Evolutionary conservation across 2,888 invertebrate species (phyloP), one percentile per base, ranked within the genome.

Genomic region (Ectemnius cavifrons): DNA sequence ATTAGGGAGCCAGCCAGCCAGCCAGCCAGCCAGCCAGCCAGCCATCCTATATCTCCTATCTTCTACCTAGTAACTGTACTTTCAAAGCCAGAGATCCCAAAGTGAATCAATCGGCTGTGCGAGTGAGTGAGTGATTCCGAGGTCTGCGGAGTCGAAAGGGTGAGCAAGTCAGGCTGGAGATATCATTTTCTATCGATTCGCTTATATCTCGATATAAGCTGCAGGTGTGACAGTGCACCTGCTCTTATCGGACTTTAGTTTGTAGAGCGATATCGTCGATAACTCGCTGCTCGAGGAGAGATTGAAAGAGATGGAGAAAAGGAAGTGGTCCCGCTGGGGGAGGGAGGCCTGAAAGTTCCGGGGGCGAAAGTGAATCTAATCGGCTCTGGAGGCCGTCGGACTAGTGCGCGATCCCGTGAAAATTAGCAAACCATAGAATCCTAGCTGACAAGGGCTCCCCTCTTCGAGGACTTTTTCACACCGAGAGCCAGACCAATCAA

Each of bases 391-490:
- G 87, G 47, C 37, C 52, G 84, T 84, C 81, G 85, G 78, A 83
- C 80, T 81, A 81, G 80, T 76, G 83, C 78, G 85, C 79, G 85
- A 85, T 85, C 85, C 84, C 81, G 84, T 84, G 85, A 86, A 89
- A 89, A 88, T 89, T 88, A 88, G 88, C 86, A 88, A 86, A 85
- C 86, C 88, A 86, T 88, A 84, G 84, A 86, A 80, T 78, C 79
- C 75, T 70, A 71, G 58, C 77, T 74, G 76, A 77, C 5, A 52
- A 67, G 68, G 78, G 57, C 63, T 63, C 63, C 75, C 72, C 67
- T 75, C 65, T 77, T 85, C 80, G 37, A 76, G 72, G 81, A 79
- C 63, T 37, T 37, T 37, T 37, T 37, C 37, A 37, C 37, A 37
- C 37, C 37, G 2, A 37, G 8, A 6, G 37, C 5, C 11, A 37